These are phyloP conservation scores for Ascaphus truei DNA, from an alignment of 2,113 vertebrate genomes.

Conservation along the genomic window DNA sequence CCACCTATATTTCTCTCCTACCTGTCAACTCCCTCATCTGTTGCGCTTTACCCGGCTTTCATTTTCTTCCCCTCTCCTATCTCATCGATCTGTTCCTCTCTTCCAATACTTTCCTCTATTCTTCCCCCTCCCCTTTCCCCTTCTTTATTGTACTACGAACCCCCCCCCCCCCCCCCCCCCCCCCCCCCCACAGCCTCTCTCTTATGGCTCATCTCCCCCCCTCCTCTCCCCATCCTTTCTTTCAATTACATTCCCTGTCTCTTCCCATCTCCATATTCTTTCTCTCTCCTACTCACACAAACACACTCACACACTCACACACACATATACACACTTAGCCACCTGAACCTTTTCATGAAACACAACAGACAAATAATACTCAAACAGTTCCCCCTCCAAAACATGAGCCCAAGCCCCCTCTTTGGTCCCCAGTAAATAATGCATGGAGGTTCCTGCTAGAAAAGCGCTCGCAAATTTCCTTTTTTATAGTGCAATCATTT, in stretches of 20 bases:
- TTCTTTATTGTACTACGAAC: not conserved
- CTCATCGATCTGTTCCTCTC: too few relatives aligned
- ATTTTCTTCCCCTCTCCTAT: not conserved
- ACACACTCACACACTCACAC: constrained; percentile 1
- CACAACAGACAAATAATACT: not conserved
- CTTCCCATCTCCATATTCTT: not conserved
- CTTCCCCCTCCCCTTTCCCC: not conserved
- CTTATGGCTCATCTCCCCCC: too few relatives aligned
- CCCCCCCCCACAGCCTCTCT: too few relatives aligned
- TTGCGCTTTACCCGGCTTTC: not conserved
- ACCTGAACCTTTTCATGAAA: constrained; percentile 27
- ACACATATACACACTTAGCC: constrained; percentile 27
- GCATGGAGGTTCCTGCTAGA: constrained; percentile 17
- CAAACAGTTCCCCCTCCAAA: not conserved
- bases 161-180: too few relatives aligned
- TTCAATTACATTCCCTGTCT: not conserved
- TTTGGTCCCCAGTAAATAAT: constrained; percentile 27
- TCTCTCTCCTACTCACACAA: not conserved
- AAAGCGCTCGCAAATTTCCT: not conserved
- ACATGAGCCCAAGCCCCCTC: constrained; percentile 4
- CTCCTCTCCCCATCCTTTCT: too few relatives aligned
- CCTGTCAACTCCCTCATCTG: not conserved
- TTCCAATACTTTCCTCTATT: not conserved
- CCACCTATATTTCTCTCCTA: too few relatives aligned
- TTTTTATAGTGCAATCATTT: not conserved